phyloP scores from a whole-genome alignment of 53 echinoderm and acorn worm genomes.

The Holothuria leucospilota region DNA sequence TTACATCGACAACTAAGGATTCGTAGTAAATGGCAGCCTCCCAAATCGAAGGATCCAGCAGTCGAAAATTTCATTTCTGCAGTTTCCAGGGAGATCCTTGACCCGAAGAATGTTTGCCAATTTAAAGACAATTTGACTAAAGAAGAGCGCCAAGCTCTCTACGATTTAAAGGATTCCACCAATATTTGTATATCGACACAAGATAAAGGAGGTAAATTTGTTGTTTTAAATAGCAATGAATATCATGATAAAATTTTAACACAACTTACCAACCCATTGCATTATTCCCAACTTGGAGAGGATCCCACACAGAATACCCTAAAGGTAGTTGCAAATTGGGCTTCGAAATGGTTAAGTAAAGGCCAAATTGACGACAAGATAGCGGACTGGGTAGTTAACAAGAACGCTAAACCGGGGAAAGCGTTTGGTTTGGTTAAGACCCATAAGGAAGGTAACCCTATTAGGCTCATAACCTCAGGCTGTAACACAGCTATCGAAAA shows the following conservation, averaged over 20 bases:
- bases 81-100: neutral
- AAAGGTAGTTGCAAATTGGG: too few species aligned
- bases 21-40: neutral
- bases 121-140: too few species aligned
- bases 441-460: neutral
- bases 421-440: neutral
- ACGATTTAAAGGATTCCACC: too few species aligned
- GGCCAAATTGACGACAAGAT: too few species aligned
- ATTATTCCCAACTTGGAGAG: neutral
- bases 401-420: too few species aligned
- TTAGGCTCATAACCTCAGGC: conserved; percentile 13
- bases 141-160: too few species aligned
- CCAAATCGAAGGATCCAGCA: neutral
- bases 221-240: neutral
- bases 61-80: neutral
- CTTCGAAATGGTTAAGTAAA: too few species aligned
- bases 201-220: neutral
- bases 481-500: conserved; percentile 11
- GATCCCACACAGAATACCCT: neutral
- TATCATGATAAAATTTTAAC: neutral
- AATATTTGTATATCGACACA: neutral
- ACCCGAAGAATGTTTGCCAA: too few species aligned
- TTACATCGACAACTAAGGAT: neutral
- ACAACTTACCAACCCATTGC: neutral
- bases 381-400: too few species aligned